These are phyloP conservation scores for Scytalopus superciliaris DNA, from an alignment of 2,113 vertebrate species.

Conservation along the genomic window DNA sequence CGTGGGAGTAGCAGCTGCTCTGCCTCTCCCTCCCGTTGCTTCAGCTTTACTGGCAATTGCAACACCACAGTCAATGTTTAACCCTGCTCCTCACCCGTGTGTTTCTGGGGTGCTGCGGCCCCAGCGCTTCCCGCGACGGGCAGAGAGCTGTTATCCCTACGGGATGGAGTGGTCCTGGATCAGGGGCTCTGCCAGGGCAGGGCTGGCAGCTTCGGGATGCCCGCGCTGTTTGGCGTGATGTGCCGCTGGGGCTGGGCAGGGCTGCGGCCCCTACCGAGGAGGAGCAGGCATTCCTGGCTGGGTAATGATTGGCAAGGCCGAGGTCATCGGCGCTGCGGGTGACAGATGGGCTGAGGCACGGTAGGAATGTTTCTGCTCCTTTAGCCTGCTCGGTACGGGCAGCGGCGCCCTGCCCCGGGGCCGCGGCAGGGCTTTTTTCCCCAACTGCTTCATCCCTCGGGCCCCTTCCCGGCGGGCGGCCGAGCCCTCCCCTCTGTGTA, in stretches of 20 bases:
- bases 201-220: not conserved
- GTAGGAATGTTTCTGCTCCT: not conserved
- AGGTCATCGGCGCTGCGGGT: not conserved
- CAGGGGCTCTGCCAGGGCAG: not conserved
- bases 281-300: not conserved
- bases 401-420: not conserved
- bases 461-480: not conserved
- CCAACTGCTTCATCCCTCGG: not conserved
- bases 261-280: accelerated
- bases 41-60: not conserved
- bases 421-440: not conserved
- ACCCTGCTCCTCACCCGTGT: not conserved
- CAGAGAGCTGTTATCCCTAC: accelerated
- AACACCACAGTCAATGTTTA: not conserved
- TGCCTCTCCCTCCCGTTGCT: not conserved
- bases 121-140: accelerated
- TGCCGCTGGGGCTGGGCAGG: accelerated
- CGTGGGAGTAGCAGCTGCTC: not conserved
- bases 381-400: not conserved
- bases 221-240: not conserved
- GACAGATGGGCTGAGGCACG: not conserved
- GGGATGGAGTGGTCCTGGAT: not conserved
- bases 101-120: not conserved
- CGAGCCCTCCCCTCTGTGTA: not conserved
- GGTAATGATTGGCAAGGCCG: not conserved